A percentile compares a stretch with the other conserved stretches of the same genome.
These are phyloP conservation scores for Xyrauchen texanus DNA, from an alignment of 2,113 vertebrate genomes.

Conservation along the genomic window DNA sequence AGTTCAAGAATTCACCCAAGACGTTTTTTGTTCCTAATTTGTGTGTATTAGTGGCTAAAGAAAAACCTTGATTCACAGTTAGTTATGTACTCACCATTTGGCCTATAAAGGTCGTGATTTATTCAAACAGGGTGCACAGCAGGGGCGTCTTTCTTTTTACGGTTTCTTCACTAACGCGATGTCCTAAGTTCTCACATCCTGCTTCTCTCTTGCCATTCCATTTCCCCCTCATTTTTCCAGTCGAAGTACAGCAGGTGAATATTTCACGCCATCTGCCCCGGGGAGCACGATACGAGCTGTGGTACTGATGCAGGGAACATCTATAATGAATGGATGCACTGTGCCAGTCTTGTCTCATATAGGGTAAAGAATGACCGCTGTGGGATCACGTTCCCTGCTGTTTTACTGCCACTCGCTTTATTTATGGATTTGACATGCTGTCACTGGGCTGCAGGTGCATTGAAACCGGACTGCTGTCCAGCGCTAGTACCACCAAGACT, in stretches of 20 bases:
- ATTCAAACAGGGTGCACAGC: no score
- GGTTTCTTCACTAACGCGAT: no score
- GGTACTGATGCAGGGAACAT: constrained; percentile 57
- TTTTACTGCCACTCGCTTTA: constrained; percentile 43
- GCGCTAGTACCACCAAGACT: neutral
- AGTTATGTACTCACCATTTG: no score
- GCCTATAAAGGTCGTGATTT: no score
- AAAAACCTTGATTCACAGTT: no score
- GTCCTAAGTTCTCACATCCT: no score
- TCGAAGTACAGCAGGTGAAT: constrained; percentile 67
- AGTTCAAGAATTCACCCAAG: no score
- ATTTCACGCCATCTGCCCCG: constrained; percentile 61
- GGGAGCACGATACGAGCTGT: constrained; percentile 60
- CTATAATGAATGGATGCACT: constrained; percentile 68
- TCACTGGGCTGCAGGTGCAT: neutral
- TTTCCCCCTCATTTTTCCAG: constrained; percentile 58
- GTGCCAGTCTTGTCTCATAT: constrained; percentile 59
- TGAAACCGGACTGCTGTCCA: neutral
- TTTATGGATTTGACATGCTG: constrained; percentile 47
- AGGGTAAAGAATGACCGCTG: constrained; percentile 62
- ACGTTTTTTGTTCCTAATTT: no score
- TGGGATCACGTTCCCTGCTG: constrained; percentile 45
- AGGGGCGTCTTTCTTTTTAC: no score
- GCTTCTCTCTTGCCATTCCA: neutral
- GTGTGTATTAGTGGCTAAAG: no score